phyloP scores from a whole-genome alignment of 2,113 vertebrate species.

The Cololabis saira region DNA sequence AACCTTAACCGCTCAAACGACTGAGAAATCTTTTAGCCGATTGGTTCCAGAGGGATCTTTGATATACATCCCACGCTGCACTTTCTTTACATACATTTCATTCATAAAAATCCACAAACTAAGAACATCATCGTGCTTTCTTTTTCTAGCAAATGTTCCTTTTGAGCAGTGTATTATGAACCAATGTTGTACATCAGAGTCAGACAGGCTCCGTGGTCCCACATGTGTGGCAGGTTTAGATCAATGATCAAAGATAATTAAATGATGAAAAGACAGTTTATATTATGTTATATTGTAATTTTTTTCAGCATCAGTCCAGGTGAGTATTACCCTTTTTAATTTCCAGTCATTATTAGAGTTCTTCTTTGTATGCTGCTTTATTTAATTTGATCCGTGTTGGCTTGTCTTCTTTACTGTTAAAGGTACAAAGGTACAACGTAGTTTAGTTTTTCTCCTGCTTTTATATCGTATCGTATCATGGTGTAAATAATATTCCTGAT shows the following conservation, averaged over 20 bases:
- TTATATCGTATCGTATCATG: background rate
- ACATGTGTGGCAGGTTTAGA: background rate
- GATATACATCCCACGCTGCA: too few species aligned
- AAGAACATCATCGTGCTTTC: background rate
- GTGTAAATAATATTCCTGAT: background rate
- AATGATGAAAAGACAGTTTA: background rate
- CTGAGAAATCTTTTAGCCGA: slow-evolving; percentile 52
- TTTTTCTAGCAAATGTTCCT: slow-evolving; percentile 2
- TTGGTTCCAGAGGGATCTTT: slow-evolving; percentile 36
- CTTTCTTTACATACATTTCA: background rate
- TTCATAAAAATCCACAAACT: slow-evolving; percentile 8
- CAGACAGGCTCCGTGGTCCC: too few species aligned
- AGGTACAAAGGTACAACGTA: too few species aligned
- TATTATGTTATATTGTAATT: too few species aligned
- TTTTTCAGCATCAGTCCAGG: background rate
- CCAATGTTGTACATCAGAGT: too few species aligned
- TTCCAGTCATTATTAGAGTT: too few species aligned
- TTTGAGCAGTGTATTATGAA: background rate
- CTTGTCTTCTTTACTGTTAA: too few species aligned
- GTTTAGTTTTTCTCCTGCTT: too few species aligned
- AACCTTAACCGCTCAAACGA: slow-evolving; percentile 60
- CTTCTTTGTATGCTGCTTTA: too few species aligned
- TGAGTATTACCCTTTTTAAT: too few species aligned
- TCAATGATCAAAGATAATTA: background rate
- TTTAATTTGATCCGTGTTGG: too few species aligned